phyloP scores from a whole-genome alignment of 2,888 invertebrate genomes.

The Dynastes tityus region DNA sequence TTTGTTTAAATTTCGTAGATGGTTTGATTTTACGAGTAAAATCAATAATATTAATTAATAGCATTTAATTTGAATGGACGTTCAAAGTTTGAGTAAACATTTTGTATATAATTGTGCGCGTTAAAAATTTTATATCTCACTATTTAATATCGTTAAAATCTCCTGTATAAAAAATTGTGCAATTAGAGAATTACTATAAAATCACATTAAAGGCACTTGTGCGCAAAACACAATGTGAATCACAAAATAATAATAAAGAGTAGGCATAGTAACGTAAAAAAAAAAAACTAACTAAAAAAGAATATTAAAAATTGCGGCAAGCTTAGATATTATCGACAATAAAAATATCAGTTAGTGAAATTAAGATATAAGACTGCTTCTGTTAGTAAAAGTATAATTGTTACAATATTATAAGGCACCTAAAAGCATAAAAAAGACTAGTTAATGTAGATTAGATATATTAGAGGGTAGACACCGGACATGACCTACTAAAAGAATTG shows the following conservation, averaged over 20 bases:
- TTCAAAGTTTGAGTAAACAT: no score
- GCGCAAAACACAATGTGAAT: constrained; percentile 8
- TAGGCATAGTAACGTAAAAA: background rate
- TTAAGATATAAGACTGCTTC: background rate
- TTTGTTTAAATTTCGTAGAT: no score
- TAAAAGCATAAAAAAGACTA: background rate
- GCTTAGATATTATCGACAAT: background rate
- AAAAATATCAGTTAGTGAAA: background rate
- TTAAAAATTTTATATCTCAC: background rate
- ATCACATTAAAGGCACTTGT: constrained; percentile 39
- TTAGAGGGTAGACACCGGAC: background rate
- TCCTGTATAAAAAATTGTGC: background rate
- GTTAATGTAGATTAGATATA: background rate
- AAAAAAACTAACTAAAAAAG: background rate
- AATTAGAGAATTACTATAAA: background rate
- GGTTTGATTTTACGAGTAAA: background rate
- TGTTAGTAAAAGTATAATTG: no score
- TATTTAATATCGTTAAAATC: background rate
- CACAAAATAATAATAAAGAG: background rate
- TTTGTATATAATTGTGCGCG: constrained; percentile 18
- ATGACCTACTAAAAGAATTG: background rate
- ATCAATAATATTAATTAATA: background rate
- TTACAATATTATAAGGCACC: background rate
- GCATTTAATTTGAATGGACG: background rate
- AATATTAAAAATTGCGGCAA: constrained; percentile 18